Conservation (phyloP, 2,888 invertebrate species). For the Drosophila mimetica region DNA sequence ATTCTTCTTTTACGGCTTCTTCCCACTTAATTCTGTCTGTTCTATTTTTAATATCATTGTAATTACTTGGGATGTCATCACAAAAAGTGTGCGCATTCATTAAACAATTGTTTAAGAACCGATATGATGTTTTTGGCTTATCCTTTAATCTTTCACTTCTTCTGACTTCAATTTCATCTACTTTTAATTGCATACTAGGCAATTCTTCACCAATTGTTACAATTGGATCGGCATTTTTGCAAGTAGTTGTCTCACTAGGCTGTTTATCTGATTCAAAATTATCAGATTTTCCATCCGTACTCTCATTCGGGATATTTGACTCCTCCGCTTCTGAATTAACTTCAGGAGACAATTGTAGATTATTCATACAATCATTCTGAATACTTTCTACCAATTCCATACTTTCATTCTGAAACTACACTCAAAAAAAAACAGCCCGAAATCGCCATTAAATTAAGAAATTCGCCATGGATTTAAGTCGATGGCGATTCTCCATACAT, state of each 20-base stretch:
- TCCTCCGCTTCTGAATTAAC: background rate
- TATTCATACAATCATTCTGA: background rate
- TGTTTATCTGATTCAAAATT: conserved; percentile 2
- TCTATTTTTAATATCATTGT: background rate
- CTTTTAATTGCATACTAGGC: conserved; percentile 1
- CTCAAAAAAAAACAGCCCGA: too few species aligned
- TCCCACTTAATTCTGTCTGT: background rate
- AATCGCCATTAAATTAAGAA: too few species aligned
- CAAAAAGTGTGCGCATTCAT: background rate
- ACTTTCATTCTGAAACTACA: too few species aligned
- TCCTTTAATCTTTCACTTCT: conserved; percentile 10
- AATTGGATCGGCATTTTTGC: conserved; percentile 7
- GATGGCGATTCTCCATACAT: too few species aligned
- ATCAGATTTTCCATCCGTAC: conserved; percentile 10
- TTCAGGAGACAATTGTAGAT: conserved; percentile 1
- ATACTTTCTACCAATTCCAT: conserved; percentile 2
- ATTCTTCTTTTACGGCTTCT: conserved; percentile 5
- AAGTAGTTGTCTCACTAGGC: conserved; percentile 1
- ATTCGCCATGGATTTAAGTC: too few species aligned
- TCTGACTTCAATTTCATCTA: conserved; percentile 3
- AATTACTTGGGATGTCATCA: background rate
- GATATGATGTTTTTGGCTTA: background rate
- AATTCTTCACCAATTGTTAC: background rate
- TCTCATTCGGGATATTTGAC: conserved; percentile 4
- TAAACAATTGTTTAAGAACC: conserved; percentile 1